phyloP scores from a whole-genome alignment of 2,113 vertebrate genomes.

The Spheniscus mendiculus region DNA sequence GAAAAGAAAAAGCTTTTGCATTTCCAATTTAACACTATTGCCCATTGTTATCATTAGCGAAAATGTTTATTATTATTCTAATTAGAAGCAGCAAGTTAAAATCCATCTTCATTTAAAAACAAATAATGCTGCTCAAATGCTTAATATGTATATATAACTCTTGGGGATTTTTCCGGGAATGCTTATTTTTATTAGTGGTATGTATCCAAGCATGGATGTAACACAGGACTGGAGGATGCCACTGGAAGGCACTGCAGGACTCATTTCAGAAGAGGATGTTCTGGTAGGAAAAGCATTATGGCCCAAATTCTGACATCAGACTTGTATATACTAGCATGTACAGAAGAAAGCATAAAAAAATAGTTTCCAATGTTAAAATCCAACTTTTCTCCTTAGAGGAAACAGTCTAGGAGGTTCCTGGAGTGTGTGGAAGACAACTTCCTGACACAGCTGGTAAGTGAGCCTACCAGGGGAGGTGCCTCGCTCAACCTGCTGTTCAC shows the following conservation, averaged over 20 bases:
- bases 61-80: slow-evolving; percentile 59
- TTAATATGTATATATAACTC: neutral
- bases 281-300: neutral
- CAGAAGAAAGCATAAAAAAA: neutral
- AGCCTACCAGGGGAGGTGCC: too few species aligned
- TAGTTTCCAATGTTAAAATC: neutral
- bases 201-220: neutral
- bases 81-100: slow-evolving; percentile 54
- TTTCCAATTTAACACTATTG: slow-evolving; percentile 24
- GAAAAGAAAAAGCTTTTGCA: neutral
- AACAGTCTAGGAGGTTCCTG: too few species aligned
- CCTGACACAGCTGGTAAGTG: too few species aligned
- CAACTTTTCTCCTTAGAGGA: neutral
- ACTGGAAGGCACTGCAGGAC: neutral
- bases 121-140: slow-evolving; percentile 4
- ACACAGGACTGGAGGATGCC: neutral
- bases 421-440: too few species aligned
- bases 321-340: rapidly evolving
- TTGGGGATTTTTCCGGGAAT: neutral
- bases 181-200: neutral
- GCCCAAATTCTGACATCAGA: neutral
- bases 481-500: too few species aligned
- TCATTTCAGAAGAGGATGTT: neutral
- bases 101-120: slow-evolving; percentile 50
- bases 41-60: slow-evolving; percentile 22